Evolutionary conservation across 2,797 vertebrate species (phyloP), one percentile per base, ranked within the genome.

Genomic region (Sorex maritimensis): DNA sequence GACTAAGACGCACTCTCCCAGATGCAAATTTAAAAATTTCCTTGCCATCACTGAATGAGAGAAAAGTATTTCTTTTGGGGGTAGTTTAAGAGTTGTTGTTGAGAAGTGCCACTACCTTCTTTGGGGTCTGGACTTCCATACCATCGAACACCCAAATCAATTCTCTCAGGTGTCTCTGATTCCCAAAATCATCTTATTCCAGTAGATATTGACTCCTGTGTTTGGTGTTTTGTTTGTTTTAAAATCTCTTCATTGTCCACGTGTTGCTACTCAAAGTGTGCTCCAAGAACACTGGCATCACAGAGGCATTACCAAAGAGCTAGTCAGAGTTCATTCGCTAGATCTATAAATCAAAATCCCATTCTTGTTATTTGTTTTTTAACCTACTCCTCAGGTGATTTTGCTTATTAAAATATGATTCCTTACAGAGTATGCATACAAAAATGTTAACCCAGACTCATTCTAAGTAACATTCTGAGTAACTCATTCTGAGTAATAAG

Each of bases 71-170:
- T 26, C 41, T 23, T 65, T 58, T 77, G 8, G 17, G 6, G 6
- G 46, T 19, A 21, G 23, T 55, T 55, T 55, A 65, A 77, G 21
- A 10, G 12, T 30, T 69, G 28, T 58, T n/a, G 15, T 24, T 46
- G 38, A n/a, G 13, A 81, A 74, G 13, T 46, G 55, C 72, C 8
- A 26, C 61, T 44, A 19, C 44, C 75, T 79, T 91, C 14, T 44
- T 63, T 26, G 7, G 28, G 3, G 52, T n/a, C 49, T 67, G 23
- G 93, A 9, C 19, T 83, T 82, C 77, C 83, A 65, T 17, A 46
- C 10, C 74, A 55, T 24, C 80, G 82, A 7, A 2, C 46, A 90
- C 28, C 19, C 34, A 75, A 83, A 58, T 88, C 65, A 91, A 84
- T 12, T 46, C 6, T 44, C 28, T 6, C 13, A 0, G 2, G 21